A percentile compares a stretch with the other conserved stretches of the same genome.
These are phyloP conservation scores for Grapholita molesta DNA, from an alignment of 1,140 invertebrate genomes.

Conservation along the genomic window DNA sequence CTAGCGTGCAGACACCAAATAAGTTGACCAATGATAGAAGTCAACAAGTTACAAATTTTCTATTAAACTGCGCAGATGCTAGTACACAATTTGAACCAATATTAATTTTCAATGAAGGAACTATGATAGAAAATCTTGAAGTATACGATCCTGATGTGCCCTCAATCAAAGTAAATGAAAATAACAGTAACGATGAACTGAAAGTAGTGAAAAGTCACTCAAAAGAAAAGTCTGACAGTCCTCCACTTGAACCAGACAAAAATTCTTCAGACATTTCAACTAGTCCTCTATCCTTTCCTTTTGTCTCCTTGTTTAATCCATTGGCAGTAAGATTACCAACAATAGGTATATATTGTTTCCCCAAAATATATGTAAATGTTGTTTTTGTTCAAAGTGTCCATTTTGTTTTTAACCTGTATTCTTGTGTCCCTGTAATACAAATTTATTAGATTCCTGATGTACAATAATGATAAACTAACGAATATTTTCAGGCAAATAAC, in stretches of 20 bases:
- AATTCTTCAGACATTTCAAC: slow-evolving; percentile 31
- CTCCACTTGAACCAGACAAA: slow-evolving; percentile 66
- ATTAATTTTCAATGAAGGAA: slow-evolving; percentile 26
- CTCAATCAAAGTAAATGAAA: slow-evolving; percentile 17
- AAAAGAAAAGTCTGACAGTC: slow-evolving; percentile 64
- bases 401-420: slow-evolving; percentile 17
- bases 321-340: slow-evolving; percentile 70
- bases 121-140: slow-evolving; percentile 25
- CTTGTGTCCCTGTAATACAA: neutral
- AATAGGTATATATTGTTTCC: slow-evolving; percentile 66
- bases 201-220: neutral
- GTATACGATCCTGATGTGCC: neutral
- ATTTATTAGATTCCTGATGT: slow-evolving; percentile 16
- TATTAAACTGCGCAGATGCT: slow-evolving; percentile 28
- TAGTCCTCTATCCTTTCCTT: slow-evolving; percentile 53
- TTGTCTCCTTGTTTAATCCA: slow-evolving; percentile 68
- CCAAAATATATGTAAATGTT: slow-evolving; percentile 30
- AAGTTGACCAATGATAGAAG: slow-evolving; percentile 37
- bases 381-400: slow-evolving; percentile 29
- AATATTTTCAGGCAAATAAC: slow-evolving; percentile 85
- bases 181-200: slow-evolving; percentile 14
- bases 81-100: slow-evolving; percentile 31
- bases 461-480: slow-evolving; percentile 60
- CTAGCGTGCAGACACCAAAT: slow-evolving; percentile 40
- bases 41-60: slow-evolving; percentile 35